These are phyloP conservation scores for Choristoneura rosaceana DNA, from an alignment of 2,888 invertebrate genomes.

Conservation along the genomic window DNA sequence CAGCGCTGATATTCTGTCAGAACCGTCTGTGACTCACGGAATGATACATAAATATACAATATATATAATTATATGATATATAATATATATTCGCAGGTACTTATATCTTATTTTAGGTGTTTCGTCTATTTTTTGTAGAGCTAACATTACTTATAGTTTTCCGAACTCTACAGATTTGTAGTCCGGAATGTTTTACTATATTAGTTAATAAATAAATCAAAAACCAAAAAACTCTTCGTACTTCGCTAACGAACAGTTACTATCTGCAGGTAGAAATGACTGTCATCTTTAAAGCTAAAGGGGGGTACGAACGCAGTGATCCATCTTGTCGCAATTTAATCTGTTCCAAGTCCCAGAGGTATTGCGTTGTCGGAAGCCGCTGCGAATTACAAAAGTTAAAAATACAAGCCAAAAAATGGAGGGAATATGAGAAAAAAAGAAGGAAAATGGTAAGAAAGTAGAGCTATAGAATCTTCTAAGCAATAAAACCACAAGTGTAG, in stretches of 20 bases:
- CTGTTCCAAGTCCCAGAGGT: slow-evolving; percentile 11
- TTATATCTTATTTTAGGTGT: too few species aligned
- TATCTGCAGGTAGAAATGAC: not conserved
- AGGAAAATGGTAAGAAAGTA: not conserved
- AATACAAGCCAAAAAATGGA: slow-evolving; percentile 22
- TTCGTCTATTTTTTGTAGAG: too few species aligned
- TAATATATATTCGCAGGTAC: too few species aligned
- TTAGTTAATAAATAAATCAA: too few species aligned
- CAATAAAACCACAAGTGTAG: not conserved
- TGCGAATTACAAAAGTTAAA: slow-evolving; percentile 33
- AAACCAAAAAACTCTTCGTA: not conserved
- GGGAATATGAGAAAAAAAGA: not conserved
- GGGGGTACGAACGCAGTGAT: slow-evolving; percentile 1
- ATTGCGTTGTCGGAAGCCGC: slow-evolving; percentile 6
- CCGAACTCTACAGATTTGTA: too few species aligned
- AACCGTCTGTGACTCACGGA: too few species aligned
- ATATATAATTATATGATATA: too few species aligned
- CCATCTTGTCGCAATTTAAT: slow-evolving; percentile 12
- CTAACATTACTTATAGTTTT: too few species aligned
- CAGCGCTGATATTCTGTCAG: too few species aligned
- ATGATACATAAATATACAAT: too few species aligned
- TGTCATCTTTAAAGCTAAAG: slow-evolving; percentile 5
- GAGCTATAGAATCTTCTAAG: not conserved
- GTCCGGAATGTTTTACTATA: too few species aligned
- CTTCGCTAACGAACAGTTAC: not conserved